Percentiles rank a stretch among this genome's conserved stretches.
These are phyloP conservation scores for Cetoscarus ocellatus DNA, from an alignment of 2,797 vertebrate species.

Conservation along the genomic window DNA sequence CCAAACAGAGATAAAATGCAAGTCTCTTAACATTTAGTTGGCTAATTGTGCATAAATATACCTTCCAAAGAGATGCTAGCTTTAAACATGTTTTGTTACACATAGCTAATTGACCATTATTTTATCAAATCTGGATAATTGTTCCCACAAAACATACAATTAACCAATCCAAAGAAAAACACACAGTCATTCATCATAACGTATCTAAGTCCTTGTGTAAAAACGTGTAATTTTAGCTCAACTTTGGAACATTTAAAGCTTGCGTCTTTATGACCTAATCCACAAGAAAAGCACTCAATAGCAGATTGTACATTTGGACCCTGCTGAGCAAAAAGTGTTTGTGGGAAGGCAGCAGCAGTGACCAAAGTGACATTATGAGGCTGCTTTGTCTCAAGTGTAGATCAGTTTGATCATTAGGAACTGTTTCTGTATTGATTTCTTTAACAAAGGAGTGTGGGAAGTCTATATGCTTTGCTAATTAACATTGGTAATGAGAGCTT, in stretches of 20 bases:
- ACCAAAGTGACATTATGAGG: slow-evolving; percentile 10
- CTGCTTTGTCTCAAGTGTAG: slow-evolving; percentile 34
- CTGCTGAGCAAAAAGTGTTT: slow-evolving; percentile 9
- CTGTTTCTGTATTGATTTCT: slow-evolving; percentile 71
- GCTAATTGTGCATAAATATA: too few relatives aligned
- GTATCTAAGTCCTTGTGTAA: neutral
- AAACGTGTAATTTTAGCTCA: neutral
- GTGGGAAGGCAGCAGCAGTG: slow-evolving; percentile 22
- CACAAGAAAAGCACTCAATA: neutral
- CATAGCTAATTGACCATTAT: too few relatives aligned
- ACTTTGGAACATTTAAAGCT: slow-evolving; percentile 4
- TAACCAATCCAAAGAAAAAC: neutral
- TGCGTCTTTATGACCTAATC: neutral
- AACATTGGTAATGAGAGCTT: slow-evolving; percentile 65
- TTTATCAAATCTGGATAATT: too few relatives aligned
- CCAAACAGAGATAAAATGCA: too few relatives aligned
- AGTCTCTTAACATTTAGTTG: too few relatives aligned
- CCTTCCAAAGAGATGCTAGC: too few relatives aligned
- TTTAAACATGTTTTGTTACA: too few relatives aligned
- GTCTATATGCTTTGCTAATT: slow-evolving; percentile 70
- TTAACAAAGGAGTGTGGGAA: slow-evolving; percentile 54
- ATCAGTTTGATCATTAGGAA: slow-evolving; percentile 55
- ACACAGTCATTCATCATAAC: neutral
- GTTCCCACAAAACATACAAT: too few relatives aligned
- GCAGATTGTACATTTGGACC: neutral